These are phyloP conservation scores for Drosophila takahashii DNA, from an alignment of 1,140 invertebrate genomes.

Conservation along the genomic window DNA sequence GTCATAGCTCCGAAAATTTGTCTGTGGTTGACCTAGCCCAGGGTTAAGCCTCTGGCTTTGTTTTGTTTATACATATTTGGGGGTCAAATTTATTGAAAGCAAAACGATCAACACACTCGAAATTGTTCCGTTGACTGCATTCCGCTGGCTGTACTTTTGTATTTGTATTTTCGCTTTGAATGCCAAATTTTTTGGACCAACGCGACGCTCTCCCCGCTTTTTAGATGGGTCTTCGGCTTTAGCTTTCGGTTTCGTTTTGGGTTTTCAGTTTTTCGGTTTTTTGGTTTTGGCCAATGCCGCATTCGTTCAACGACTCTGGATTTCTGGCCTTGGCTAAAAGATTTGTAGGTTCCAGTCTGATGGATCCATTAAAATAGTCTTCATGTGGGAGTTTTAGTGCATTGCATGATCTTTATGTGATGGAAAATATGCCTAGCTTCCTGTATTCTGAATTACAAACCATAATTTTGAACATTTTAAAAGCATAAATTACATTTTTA, in stretches of 20 bases:
- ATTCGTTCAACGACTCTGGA: slow-evolving; percentile 61
- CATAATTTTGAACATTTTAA: background rate
- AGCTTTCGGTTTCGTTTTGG: slow-evolving; percentile 6
- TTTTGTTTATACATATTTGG: slow-evolving; percentile 63
- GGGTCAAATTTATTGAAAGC: slow-evolving; percentile 65
- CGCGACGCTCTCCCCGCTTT: slow-evolving; percentile 9
- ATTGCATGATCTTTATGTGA: background rate
- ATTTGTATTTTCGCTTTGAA: slow-evolving; percentile 23
- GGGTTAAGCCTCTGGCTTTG: slow-evolving; percentile 46
- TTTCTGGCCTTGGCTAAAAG: slow-evolving; percentile 9
- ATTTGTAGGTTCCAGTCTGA: background rate
- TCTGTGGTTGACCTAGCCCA: slow-evolving; percentile 46
- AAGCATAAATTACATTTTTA: no score
- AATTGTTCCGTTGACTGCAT: slow-evolving; percentile 75
- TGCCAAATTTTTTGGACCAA: slow-evolving; percentile 45
- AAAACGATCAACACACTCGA: slow-evolving; percentile 35
- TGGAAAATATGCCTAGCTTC: background rate
- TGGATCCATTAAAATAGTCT: background rate
- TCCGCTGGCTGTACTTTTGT: slow-evolving; percentile 23
- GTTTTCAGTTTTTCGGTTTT: slow-evolving; percentile 8
- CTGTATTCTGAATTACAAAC: background rate
- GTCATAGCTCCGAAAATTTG: background rate
- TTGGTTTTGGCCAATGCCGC: slow-evolving; percentile 53
- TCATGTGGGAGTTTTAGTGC: background rate
- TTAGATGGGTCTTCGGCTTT: slow-evolving; percentile 13